These are phyloP conservation scores for Andrena minutula DNA, from an alignment of 2,888 invertebrate species.

Conservation along the genomic window DNA sequence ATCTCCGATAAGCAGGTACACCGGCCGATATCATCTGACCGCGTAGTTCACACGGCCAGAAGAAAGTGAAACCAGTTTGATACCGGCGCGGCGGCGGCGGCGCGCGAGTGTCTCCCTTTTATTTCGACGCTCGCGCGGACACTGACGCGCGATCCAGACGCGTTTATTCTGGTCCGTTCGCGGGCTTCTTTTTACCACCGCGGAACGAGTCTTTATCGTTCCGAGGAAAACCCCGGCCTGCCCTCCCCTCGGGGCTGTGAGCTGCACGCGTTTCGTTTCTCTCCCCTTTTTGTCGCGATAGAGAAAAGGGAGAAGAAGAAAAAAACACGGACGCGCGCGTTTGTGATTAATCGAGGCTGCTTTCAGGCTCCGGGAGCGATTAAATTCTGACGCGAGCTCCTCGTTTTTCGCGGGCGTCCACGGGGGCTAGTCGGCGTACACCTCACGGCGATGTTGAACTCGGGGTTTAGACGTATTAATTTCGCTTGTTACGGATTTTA, in stretches of 20 bases:
- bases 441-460: background rate
- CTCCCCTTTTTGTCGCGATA: background rate
- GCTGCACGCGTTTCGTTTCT: constrained; percentile 1
- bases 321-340: background rate
- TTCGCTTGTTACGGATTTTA: too few relatives aligned
- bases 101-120: constrained; percentile 40
- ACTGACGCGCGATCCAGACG: constrained; percentile 36
- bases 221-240: constrained; percentile 31
- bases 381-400: constrained; percentile 5
- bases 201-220: constrained; percentile 31
- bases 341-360: constrained; percentile 23
- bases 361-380: constrained; percentile 15
- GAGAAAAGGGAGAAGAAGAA: background rate
- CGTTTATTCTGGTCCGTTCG: constrained; percentile 17
- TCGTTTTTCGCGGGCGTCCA: background rate
- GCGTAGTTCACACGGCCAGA: constrained; percentile 60
- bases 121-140: constrained; percentile 41
- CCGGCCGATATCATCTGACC: constrained; percentile 60
- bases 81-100: constrained; percentile 24
- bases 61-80: constrained; percentile 71
- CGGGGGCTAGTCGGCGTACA: background rate
- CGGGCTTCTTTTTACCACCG: constrained; percentile 7
- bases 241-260: background rate
- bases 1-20: constrained; percentile 69
- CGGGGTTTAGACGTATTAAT: too few relatives aligned